Base-by-base conservation (phyloP, 2,888 invertebrate genomes). In the Crioceris asparagi region DNA sequence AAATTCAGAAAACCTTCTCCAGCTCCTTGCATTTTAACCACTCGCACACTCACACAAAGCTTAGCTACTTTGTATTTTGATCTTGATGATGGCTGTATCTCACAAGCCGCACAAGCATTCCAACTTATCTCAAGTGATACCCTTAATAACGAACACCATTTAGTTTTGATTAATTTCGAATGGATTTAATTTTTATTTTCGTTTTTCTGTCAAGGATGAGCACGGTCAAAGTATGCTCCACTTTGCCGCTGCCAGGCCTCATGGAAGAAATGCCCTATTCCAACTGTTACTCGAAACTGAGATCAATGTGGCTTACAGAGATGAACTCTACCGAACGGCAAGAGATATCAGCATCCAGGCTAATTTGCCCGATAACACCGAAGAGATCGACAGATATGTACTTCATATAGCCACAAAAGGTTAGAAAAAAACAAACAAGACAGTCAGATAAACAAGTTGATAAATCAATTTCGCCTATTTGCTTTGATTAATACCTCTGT, bases 151-250 rank as follows among this genome's bases (percentile, higher is more conserved):
- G 15, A 33, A 33, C 18, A 21, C 23, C 12, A 11, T 3, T 4
- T 6, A 15, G n/a, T n/a, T n/a, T n/a, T 3, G 14, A 29, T 12
- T 2, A 2, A 10, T 29, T 5, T 10, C 12, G 4, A 3, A 10
- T 10, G 16, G 14, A 12, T 12, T 25, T 12, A 29, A 29, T 14
- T 29, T 29, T n/a, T 29, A 12, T 3, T 21, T 29, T n/a, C 27
- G 11, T 27, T 21, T 35, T 39, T 31, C 5, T 27, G 31, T 57
- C 55, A 49, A 85, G 83, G 90, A 91, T 53, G 90, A 90, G 57
- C 85, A 87, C 52, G 91, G 91, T 0, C 88, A 88, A 61, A 87
- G 84, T 43, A 81, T 88, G 74, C 64, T 91, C 21, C 91, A 92
- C 62, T 88, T 87, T 62, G 88, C 90, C 1, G 83, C 86, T 1